phyloP scores from a whole-genome alignment of 2,797 vertebrate genomes.

The Bovichtus diacanthus region DNA sequence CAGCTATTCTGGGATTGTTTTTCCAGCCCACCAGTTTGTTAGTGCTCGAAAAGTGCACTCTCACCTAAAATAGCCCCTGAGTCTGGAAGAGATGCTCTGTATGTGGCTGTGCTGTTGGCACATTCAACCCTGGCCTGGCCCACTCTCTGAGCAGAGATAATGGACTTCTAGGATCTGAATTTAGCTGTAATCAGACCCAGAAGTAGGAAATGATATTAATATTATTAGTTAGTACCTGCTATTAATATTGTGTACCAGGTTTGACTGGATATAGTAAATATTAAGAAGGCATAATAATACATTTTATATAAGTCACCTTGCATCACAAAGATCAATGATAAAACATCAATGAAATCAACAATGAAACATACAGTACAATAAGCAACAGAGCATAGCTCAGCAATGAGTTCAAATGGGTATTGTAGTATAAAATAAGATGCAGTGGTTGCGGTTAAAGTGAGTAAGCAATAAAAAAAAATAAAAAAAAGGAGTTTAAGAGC shows the following conservation, averaged over 20 bases:
- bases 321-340: background rate
- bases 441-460: background rate
- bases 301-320: background rate
- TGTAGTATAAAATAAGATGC: too few species aligned
- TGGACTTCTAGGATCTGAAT: constrained; percentile 5
- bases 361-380: background rate
- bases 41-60: constrained; percentile 57
- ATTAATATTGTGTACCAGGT: background rate
- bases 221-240: background rate
- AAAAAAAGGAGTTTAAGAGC: background rate
- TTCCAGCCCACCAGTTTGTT: constrained; percentile 65
- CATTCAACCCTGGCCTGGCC: constrained; percentile 31
- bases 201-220: background rate
- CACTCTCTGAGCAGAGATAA: constrained; percentile 41
- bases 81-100: constrained; percentile 48
- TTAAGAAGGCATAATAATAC: background rate
- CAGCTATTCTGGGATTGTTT: constrained; percentile 75
- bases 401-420: background rate
- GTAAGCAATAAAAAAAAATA: too few species aligned
- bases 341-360: background rate
- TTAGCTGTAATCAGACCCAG: constrained; percentile 4
- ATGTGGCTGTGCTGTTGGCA: constrained; percentile 53
- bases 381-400: background rate
- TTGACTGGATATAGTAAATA: background rate
- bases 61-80: constrained; percentile 67